phyloP scores from a whole-genome alignment of 2,797 vertebrate species.

The Enteromius paludinosus region DNA sequence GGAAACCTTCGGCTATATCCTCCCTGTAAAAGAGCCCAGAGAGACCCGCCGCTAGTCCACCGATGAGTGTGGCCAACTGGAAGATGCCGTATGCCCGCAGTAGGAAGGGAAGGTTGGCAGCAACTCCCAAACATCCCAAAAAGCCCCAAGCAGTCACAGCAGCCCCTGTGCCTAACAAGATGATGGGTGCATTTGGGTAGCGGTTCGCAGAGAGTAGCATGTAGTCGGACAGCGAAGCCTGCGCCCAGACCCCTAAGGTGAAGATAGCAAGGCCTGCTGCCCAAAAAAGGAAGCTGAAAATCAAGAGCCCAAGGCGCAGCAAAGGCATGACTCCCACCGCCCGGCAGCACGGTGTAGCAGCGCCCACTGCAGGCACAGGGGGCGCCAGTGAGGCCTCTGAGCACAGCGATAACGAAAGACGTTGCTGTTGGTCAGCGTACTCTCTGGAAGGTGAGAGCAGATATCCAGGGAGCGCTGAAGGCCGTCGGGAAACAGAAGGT shows the following conservation, averaged over 20 bases:
- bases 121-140: constrained; percentile 87
- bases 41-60: constrained; percentile 82
- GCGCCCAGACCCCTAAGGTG: constrained; percentile 87
- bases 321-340: constrained; percentile 81
- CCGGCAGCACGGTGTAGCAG: constrained; percentile 72
- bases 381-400: constrained; percentile 79
- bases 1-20: constrained; percentile 85
- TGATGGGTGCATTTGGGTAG: constrained; percentile 82
- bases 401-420: constrained; percentile 73
- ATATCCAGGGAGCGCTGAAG: constrained; percentile 77
- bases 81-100: constrained; percentile 85
- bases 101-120: constrained; percentile 83
- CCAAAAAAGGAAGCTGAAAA: constrained; percentile 91
- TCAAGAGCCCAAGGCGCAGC: constrained; percentile 85
- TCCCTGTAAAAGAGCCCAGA: constrained; percentile 86
- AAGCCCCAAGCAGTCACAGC: constrained; percentile 87
- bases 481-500: constrained; percentile 70
- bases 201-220: constrained; percentile 82
- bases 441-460: constrained; percentile 72
- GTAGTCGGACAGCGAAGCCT: constrained; percentile 83
- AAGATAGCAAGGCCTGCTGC: constrained; percentile 86
- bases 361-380: constrained; percentile 68
- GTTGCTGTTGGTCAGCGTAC: constrained; percentile 68
- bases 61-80: constrained; percentile 79
- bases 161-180: constrained; percentile 82